Evolutionary conservation across 1,140 invertebrate genomes (phyloP).

Genomic region (Drosophila busckii): DNA sequence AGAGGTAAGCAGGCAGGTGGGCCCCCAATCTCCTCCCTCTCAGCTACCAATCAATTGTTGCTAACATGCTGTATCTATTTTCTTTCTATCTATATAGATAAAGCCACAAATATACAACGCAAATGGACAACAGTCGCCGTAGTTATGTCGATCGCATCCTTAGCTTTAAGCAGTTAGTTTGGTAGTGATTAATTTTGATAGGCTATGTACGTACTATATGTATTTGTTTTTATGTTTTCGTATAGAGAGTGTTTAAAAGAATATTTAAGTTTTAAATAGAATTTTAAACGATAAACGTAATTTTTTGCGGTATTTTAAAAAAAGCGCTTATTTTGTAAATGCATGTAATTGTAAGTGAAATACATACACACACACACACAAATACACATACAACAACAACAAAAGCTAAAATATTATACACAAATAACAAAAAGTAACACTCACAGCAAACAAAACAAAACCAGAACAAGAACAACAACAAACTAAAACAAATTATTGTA

Average conservation of each 20-base stretch:
- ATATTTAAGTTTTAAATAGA: conserved; percentile 69
- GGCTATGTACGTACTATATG: conserved; percentile 49
- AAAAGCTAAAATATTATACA: conserved; percentile 21
- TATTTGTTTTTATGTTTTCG: conserved; percentile 64
- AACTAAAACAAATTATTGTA: conserved; percentile 65
- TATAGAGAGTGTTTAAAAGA: conserved; percentile 67
- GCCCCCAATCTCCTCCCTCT: neutral
- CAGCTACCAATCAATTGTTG: neutral
- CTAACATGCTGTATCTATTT: neutral
- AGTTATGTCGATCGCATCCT: conserved; percentile 78
- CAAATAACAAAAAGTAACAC: conserved; percentile 25
- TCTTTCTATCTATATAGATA: conserved; percentile 44
- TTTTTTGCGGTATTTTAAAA: conserved; percentile 79
- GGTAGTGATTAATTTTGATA: conserved; percentile 62
- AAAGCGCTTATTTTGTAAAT: conserved; percentile 79
- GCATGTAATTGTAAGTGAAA: conserved; percentile 77
- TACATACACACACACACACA: conserved; percentile 24
- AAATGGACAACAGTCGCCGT: conserved; percentile 78
- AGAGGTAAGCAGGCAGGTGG: conserved; percentile 49
- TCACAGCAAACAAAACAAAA: conserved; percentile 29
- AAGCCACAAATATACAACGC: conserved; percentile 78
- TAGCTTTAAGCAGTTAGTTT: conserved; percentile 79
- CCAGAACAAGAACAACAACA: conserved; percentile 33
- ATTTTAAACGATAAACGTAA: conserved; percentile 77
- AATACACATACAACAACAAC: conserved; percentile 1